phyloP scores from a whole-genome alignment of 2,888 invertebrate species.

The Tetranychus truncatus region DNA sequence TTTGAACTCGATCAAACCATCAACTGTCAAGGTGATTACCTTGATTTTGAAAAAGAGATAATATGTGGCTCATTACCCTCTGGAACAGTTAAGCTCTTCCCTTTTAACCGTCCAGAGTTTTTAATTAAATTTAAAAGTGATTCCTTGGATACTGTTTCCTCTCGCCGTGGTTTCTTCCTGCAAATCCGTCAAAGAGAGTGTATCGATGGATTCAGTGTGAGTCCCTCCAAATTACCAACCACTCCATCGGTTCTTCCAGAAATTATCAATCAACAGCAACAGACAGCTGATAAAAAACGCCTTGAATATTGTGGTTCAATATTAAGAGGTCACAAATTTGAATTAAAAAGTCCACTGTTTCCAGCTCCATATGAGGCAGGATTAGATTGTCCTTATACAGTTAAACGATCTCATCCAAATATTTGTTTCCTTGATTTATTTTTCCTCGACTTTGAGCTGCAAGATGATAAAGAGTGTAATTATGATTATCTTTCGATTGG shows the following conservation, averaged over 20 bases:
- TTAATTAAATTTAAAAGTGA: constrained; percentile 20
- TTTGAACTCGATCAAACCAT: constrained; percentile 25
- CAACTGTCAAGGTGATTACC: constrained; percentile 27
- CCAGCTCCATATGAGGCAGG: constrained; percentile 27
- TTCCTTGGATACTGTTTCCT: constrained; percentile 13
- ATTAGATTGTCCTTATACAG: constrained; percentile 25
- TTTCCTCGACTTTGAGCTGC: constrained; percentile 27
- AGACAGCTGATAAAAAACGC: not conserved
- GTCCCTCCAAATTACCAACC: not conserved
- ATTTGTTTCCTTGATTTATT: constrained; percentile 27
- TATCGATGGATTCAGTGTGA: constrained; percentile 10
- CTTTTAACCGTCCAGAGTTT: constrained; percentile 23
- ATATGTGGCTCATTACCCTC: constrained; percentile 26
- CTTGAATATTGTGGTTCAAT: constrained; percentile 22
- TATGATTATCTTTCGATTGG: constrained; percentile 28
- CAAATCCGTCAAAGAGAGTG: constrained; percentile 21
- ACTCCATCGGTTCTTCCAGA: not conserved
- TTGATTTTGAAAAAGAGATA: constrained; percentile 27
- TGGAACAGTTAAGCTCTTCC: constrained; percentile 20
- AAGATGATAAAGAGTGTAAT: constrained; percentile 24
- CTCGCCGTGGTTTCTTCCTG: constrained; percentile 20
- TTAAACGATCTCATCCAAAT: constrained; percentile 22
- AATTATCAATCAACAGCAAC: not conserved
- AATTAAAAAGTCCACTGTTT: constrained; percentile 26
- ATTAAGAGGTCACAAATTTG: constrained; percentile 20